Base-by-base conservation (phyloP, 2,113 vertebrate species). In the Cricetomys ansorgei region DNA sequence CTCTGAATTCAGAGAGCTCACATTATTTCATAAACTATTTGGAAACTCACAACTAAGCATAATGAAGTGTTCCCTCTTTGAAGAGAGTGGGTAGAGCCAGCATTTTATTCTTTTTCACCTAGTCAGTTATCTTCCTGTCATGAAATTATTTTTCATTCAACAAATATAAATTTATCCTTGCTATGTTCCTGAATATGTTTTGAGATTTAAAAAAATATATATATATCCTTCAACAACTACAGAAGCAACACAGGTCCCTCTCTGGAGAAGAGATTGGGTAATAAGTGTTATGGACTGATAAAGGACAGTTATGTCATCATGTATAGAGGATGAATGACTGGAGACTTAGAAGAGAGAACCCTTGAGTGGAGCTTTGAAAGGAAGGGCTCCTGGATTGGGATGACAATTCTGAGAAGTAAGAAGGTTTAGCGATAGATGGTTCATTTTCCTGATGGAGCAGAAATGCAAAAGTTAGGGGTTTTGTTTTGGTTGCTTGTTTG, bases 21-120 rank as follows among this genome's bases (percentile, higher is more conserved):
- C 65, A 91, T 94, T 53, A 86, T 85, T 94, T 59, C 85, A 88
- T 62, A 79, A 93, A 81, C 62, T 88, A 64, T 55, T 65, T 88
- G 27, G 87, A 79, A 93, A 65, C 48, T 37, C n/a, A 92, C 45
- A 92, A 72, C 7, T 7, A 94, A 89, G 53, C 69, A 29, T 92
- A 89, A 65, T 64, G 15, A 92, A 85, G 8, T 37, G 34, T 59
- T 94, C 45, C 5, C 4, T 80, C 31, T 86, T 69, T 88, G 34
- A 93, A 92, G 31, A n/a, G 19, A 70, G 43, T 88, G 93, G 25
- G 23, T 79, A 40, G 73, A 80, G 43, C 57, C 27, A 15, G 45
- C 19, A n/a, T 93, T 89, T 96, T 65, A 43, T 43, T 90, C 92
- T 96, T 89, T 15, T 75, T 91, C n/a, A 23, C 12, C 50, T 21